These are phyloP conservation scores for Drosophila pseudoobscura DNA, from an alignment of 1,140 invertebrate species.

Conservation along the genomic window DNA sequence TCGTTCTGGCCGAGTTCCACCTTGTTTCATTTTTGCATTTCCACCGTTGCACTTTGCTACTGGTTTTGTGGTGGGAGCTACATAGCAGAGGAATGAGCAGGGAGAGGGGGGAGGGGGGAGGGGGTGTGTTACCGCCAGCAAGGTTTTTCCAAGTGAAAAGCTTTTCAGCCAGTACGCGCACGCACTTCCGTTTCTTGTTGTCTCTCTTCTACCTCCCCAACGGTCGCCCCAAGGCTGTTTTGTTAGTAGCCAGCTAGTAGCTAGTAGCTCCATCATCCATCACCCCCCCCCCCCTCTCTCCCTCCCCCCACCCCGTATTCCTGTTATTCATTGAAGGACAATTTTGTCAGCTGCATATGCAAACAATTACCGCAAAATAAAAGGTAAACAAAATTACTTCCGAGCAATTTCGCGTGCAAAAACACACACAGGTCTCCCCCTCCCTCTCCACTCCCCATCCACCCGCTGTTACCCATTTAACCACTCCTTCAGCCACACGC, in stretches of 20 bases:
- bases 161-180: constrained; percentile 58
- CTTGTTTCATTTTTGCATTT: background rate
- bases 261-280: no score
- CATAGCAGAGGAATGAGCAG: no score
- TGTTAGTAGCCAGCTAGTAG: constrained; percentile 20
- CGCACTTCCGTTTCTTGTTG: constrained; percentile 76
- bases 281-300: no score
- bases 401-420: constrained; percentile 72
- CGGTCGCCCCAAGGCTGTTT: constrained; percentile 50
- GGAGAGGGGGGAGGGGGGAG: no score
- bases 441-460: background rate
- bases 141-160: constrained; percentile 35
- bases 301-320: constrained; percentile 26
- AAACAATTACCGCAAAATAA: constrained; percentile 79
- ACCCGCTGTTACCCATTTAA: background rate
- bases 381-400: constrained; percentile 80
- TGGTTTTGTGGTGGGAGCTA: background rate
- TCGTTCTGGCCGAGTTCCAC: no score
- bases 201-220: constrained; percentile 17
- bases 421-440: constrained; percentile 29
- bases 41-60: constrained; percentile 35
- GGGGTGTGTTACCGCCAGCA: no score
- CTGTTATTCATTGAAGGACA: constrained; percentile 65
- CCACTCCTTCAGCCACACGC: constrained; percentile 7
- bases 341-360: constrained; percentile 75